Evolutionary conservation across 2,113 vertebrate species (phyloP).

Genomic region (Ctenomys sociabilis): DNA sequence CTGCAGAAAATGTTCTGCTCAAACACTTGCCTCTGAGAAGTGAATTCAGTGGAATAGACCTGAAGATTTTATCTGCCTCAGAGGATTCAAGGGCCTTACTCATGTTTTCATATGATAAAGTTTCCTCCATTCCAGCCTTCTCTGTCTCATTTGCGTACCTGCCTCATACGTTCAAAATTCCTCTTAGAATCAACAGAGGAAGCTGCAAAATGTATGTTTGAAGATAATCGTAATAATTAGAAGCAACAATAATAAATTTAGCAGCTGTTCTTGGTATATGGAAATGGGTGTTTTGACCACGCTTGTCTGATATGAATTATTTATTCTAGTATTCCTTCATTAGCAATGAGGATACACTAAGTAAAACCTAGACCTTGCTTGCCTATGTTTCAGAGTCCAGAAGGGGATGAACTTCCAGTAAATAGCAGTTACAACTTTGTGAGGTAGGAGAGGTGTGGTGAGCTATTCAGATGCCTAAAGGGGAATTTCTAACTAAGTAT

Average conservation of each 20-base stretch:
- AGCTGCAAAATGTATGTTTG: background rate
- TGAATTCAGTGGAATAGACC: background rate
- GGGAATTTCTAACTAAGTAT: background rate
- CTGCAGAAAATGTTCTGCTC: background rate
- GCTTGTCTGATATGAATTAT: background rate
- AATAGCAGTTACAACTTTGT: background rate
- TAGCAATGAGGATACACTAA: background rate
- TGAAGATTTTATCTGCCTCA: background rate
- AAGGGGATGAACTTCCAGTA: accelerated
- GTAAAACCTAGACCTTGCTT: background rate
- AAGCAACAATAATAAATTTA: background rate
- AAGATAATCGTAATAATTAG: constrained; percentile 39
- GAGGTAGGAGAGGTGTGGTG: background rate
- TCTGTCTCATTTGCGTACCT: background rate
- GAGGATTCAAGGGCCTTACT: background rate
- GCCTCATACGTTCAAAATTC: background rate
- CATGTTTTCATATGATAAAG: background rate
- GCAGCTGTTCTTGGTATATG: background rate
- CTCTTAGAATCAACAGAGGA: background rate
- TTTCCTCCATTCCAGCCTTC: background rate
- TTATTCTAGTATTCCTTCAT: background rate
- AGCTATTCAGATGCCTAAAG: accelerated
- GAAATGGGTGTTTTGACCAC: constrained; percentile 31
- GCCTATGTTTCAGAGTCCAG: background rate
- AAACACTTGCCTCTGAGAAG: background rate